Percentiles rank a stretch among this genome's conserved stretches.
Conservation (phyloP, 2,113 vertebrate genomes). For the Nanorana parkeri region DNA sequence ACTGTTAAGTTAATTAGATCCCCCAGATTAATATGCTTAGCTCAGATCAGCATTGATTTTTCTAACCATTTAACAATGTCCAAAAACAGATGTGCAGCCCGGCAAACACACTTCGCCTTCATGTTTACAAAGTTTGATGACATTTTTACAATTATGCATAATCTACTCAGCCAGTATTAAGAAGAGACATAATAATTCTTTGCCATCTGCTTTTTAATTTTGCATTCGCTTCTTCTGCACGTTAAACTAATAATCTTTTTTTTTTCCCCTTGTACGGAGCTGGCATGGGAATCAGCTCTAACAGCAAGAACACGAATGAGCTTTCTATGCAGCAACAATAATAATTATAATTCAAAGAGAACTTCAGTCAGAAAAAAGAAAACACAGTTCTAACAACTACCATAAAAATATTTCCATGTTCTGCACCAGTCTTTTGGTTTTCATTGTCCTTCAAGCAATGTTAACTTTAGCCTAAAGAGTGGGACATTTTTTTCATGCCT, state of each 20-base stretch:
- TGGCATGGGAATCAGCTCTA: slow-evolving; percentile 4
- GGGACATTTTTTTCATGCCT: too few relatives aligned
- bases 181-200: slow-evolving; percentile 70
- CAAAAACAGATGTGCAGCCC: slow-evolving; percentile 75
- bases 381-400: too few relatives aligned
- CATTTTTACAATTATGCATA: slow-evolving; percentile 73
- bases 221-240: slow-evolving; percentile 72
- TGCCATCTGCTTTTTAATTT: slow-evolving; percentile 77
- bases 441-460: too few relatives aligned
- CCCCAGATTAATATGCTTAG: slow-evolving; percentile 72
- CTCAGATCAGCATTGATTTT: slow-evolving; percentile 70
- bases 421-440: too few relatives aligned
- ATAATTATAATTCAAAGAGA: too few relatives aligned
- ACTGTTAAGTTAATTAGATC: slow-evolving; percentile 72
- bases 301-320: background rate
- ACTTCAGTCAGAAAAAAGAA: too few relatives aligned
- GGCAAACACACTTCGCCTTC: slow-evolving; percentile 73
- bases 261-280: slow-evolving; percentile 60
- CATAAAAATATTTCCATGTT: too few relatives aligned
- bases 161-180: slow-evolving; percentile 68
- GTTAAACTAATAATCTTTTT: slow-evolving; percentile 72
- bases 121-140: slow-evolving; percentile 76
- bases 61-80: slow-evolving; percentile 71
- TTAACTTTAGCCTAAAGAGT: too few relatives aligned
- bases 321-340: background rate